Conservation (phyloP, 1,140 invertebrate genomes). For the Drosophila busckii region DNA sequence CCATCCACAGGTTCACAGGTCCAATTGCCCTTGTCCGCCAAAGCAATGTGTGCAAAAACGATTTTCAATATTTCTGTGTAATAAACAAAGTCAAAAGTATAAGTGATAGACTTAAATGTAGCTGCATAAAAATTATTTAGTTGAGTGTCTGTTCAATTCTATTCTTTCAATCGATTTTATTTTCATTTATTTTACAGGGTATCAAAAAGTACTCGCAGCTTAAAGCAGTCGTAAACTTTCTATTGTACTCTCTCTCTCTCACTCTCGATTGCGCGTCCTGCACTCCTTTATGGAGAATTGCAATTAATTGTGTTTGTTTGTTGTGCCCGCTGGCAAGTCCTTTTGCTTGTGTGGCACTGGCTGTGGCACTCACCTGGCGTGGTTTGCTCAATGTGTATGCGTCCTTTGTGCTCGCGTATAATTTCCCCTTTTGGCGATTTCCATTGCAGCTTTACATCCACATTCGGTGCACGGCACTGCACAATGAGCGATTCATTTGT, state of each 20-base stretch:
- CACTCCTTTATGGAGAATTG: too few species aligned
- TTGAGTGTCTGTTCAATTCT: too few species aligned
- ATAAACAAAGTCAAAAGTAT: slow-evolving; percentile 8
- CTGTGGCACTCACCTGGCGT: slow-evolving; percentile 38
- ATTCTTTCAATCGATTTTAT: neutral
- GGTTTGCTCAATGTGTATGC: slow-evolving; percentile 78
- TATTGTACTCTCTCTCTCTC: too few species aligned
- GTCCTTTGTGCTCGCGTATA: slow-evolving; percentile 72
- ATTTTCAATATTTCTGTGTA: slow-evolving; percentile 71
- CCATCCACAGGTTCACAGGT: slow-evolving; percentile 60
- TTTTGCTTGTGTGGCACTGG: neutral
- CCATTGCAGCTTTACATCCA: slow-evolving; percentile 70
- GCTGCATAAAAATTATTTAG: slow-evolving; percentile 1
- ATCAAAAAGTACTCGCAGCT: slow-evolving; percentile 25
- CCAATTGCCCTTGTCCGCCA: slow-evolving; percentile 79
- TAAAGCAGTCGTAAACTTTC: too few species aligned
- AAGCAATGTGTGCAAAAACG: slow-evolving; percentile 76
- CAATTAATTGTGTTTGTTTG: slow-evolving; percentile 75
- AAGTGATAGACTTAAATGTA: slow-evolving; percentile 18
- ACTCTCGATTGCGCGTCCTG: too few species aligned
- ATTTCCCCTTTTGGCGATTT: slow-evolving; percentile 75
- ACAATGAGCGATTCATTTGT: slow-evolving; percentile 79
- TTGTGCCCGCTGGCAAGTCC: slow-evolving; percentile 31
- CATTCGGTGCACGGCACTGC: slow-evolving; percentile 63
- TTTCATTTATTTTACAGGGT: neutral